These are phyloP conservation scores for Keiferia lycopersicella DNA, from an alignment of 2,888 invertebrate species.

Conservation along the genomic window DNA sequence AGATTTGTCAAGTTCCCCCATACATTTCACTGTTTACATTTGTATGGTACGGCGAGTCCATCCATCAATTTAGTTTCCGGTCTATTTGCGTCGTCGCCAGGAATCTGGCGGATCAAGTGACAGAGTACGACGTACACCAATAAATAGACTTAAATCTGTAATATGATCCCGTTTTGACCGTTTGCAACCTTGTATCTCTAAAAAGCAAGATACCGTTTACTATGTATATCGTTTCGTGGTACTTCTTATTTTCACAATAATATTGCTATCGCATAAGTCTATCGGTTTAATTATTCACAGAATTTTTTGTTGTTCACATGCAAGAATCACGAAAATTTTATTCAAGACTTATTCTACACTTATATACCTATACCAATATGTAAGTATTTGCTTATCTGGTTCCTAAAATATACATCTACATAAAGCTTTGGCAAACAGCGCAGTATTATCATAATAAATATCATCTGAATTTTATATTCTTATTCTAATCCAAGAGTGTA, in stretches of 20 bases:
- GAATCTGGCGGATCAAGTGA: constrained; percentile 37
- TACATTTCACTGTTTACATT: constrained; percentile 24
- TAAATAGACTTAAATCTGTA: background rate
- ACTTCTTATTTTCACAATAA: too few species aligned
- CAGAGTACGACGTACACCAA: constrained; percentile 35
- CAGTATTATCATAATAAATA: background rate
- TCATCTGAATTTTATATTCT: background rate
- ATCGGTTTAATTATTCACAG: too few species aligned
- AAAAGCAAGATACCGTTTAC: too few species aligned
- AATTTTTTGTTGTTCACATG: too few species aligned
- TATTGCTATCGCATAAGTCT: too few species aligned
- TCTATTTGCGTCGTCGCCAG: constrained; percentile 39
- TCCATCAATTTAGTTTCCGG: constrained; percentile 39
- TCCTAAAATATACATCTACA: background rate
- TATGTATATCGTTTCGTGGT: too few species aligned
- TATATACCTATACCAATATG: background rate
- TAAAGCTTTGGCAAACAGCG: background rate
- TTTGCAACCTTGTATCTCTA: too few species aligned
- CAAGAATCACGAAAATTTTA: too few species aligned
- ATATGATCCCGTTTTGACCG: too few species aligned
- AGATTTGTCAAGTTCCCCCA: constrained; percentile 25
- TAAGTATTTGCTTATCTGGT: too few species aligned
- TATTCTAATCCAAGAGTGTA: background rate
- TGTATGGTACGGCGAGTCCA: constrained; percentile 29
- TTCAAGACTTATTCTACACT: background rate